Base-by-base conservation (phyloP, 2,113 vertebrate genomes). In the Eudyptes chrysolophus region DNA sequence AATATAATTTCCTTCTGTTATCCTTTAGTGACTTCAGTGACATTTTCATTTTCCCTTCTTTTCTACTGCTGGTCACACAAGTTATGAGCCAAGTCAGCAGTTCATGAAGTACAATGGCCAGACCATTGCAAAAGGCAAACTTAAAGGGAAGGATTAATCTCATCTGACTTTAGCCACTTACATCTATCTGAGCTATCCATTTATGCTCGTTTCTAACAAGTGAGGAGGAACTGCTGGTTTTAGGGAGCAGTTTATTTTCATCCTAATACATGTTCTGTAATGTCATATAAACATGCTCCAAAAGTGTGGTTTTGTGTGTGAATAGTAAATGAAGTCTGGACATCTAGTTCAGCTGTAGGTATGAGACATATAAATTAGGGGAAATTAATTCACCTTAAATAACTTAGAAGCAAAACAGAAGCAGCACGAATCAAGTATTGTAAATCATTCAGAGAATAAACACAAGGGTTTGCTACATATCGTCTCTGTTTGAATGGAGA, bases 391-490 rank as follows among this genome's bases (percentile, higher is more conserved):
- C 58, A 69, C 54, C 34, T 79, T 71, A 93, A 91, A 58, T 71
- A 84, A 83, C 61, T 89, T 64, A 84, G 44, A 84, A 95, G 29
- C 18, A 87, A 71, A 95, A 58, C 32, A 81, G 51, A 42, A 82
- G 27, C 30, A 89, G 36, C 26, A 91, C 10, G 4, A 72, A 76
- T 85, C 22, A 84, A 76, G 69, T 20, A 44, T n/a, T 79, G 48
- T 55, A 89, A 93, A 93, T 89, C 72, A 82, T 92, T 96, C 77
- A n/a, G 51, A 95, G 44, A 87, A 89, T 68, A 91, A 94, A 89
- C 72, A 93, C 25, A 60, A 78, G 48, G 38, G 9, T 89, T 96
- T 93, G 77, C 36, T 84, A 87, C 34, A 16, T 79, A 71, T 79
- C 4, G 2, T 52, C 74, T 79, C 58, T 85, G 54, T 96, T 90